Base-by-base conservation (phyloP, 2,797 vertebrate species). In the Chiloscyllium punctatum region DNA sequence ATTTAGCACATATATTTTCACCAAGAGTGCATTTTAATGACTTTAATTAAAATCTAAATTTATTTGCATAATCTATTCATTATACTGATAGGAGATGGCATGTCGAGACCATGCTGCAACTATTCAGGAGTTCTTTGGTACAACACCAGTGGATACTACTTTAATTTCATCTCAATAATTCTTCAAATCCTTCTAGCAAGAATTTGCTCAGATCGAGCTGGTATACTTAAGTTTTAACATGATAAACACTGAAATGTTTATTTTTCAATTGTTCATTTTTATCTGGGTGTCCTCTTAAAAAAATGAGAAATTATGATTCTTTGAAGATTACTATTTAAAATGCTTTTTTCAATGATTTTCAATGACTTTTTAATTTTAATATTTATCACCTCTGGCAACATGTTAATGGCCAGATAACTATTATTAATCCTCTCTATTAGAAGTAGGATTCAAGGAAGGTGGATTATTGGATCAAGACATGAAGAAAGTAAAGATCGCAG, bases 21-120 rank as follows among this genome's bases (percentile, higher is more conserved):
- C 18, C 15, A 94, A 94, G 30, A 94, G 42, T 94, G 71, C 94
- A 94, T 77, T 94, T 72, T 33, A 74, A 94, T 18, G 30, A 74
- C 30, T 53, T 42, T 48, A 33, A 16, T 33, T 51, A 51, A 72
- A 94, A 30, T 51, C 69, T n/a, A 94, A 53, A 33, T 74, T 4
- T 25, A 95, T 5, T n/a, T 4, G 3, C 11, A 74, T 77, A 25
- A 53, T 95, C 71, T 30, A 33, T 33, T 72, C 94, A 66, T 15
- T 95, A 71, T n/a, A 33, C 71, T 30, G 23, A 21, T 68, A 72
- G 37, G 37, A 94, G 94, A 74, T 71, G 37, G 11, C 42, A 71
- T 94, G 69, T 51, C 15, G 30, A 13, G 37, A 53, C 30, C 71
- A 95, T 57, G 48, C 37, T 53, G 27, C 25, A 23, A 7, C 68